phyloP scores from a whole-genome alignment of 2,113 vertebrate genomes.

The Limnothrissa miodon region DNA sequence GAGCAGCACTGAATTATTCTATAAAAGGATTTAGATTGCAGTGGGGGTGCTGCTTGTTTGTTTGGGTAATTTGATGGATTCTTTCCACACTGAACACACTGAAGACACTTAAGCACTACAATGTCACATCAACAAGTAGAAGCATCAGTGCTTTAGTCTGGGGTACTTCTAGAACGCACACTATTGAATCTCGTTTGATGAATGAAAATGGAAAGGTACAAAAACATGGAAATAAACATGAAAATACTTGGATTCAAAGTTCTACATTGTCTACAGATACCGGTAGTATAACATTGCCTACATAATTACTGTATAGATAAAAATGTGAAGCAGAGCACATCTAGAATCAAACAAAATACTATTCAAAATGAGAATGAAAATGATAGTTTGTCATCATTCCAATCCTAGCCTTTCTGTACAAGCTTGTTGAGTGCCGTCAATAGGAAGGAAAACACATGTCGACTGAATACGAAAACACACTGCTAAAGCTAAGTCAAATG shows the following conservation, averaged over 20 bases:
- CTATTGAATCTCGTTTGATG: neutral
- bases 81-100: neutral
- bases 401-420: too few species aligned
- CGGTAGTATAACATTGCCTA: neutral
- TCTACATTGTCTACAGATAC: too few species aligned
- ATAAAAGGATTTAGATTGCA: neutral
- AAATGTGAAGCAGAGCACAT: too few species aligned
- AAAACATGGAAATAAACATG: neutral
- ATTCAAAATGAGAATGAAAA: too few species aligned
- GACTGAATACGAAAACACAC: too few species aligned
- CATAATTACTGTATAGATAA: neutral
- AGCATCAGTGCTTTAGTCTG: neutral
- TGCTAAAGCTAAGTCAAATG: too few species aligned
- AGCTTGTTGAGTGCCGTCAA: too few species aligned
- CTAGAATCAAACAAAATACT: too few species aligned
- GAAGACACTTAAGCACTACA: neutral
- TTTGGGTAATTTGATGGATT: neutral
- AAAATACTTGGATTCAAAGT: neutral
- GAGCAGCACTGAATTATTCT: neutral
- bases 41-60: neutral
- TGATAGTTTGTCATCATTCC: too few species aligned
- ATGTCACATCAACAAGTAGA: neutral
- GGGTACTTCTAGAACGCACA: neutral
- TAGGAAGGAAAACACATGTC: too few species aligned
- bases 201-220: too few species aligned